These are phyloP conservation scores for Medauroidea extradentata DNA, from an alignment of 1,140 invertebrate genomes.

Conservation along the genomic window DNA sequence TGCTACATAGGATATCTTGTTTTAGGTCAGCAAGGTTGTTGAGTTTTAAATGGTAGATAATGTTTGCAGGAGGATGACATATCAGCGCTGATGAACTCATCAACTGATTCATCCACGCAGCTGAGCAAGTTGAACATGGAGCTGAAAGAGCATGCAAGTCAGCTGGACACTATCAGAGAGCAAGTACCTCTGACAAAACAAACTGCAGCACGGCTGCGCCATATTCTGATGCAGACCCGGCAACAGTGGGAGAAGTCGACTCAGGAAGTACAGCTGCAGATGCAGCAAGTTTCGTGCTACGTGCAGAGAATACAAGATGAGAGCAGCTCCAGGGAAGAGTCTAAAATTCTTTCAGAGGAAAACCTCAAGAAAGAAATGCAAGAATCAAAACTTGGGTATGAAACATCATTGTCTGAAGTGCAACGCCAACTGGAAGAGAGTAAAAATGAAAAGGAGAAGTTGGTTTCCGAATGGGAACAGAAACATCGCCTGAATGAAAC, in stretches of 20 bases:
- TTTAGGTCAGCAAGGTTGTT: not conserved
- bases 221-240: conserved; percentile 11
- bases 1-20: too few species aligned
- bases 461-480: too few species aligned
- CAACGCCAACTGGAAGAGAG: conserved; percentile 17
- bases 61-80: conserved; percentile 42
- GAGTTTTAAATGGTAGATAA: not conserved
- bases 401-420: not conserved
- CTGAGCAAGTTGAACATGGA: conserved; percentile 49
- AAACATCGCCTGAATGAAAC: too few species aligned
- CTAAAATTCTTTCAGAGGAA: not conserved
- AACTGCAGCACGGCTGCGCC: conserved; percentile 44
- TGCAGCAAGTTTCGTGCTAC: conserved; percentile 1
- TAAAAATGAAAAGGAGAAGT: too few species aligned
- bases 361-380: not conserved
- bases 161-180: conserved; percentile 38
- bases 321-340: not conserved
- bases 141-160: conserved; percentile 45
- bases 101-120: conserved; percentile 44
- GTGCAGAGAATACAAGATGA: not conserved
- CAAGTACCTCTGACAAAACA: conserved; percentile 42
- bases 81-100: conserved; percentile 38
- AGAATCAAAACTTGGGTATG: not conserved
- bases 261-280: conserved; percentile 33
- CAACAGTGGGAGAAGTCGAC: conserved; percentile 21